These are phyloP conservation scores for Ardeotis arabs DNA, from an alignment of 2,113 vertebrate species.

Conservation along the genomic window DNA sequence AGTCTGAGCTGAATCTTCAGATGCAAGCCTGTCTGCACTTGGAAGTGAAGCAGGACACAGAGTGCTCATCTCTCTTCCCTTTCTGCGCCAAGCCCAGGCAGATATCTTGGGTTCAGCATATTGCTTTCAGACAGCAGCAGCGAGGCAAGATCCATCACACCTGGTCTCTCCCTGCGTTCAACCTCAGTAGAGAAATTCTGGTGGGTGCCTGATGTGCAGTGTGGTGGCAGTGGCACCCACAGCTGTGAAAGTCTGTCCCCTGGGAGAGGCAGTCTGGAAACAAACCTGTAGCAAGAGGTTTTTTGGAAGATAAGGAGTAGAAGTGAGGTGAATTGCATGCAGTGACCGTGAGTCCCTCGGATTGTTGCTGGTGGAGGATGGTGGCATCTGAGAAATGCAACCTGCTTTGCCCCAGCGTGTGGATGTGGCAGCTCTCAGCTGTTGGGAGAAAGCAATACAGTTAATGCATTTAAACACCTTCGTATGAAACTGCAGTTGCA, in stretches of 20 bases:
- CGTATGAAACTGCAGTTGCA: background rate
- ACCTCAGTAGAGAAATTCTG: fast-evolving
- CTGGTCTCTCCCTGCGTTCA: fast-evolving
- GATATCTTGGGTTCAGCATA: background rate
- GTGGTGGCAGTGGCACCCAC: background rate
- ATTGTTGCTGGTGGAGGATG: background rate
- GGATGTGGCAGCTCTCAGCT: background rate
- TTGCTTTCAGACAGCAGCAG: background rate
- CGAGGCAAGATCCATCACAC: too few relatives aligned
- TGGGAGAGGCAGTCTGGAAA: fast-evolving
- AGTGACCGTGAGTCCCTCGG: fast-evolving
- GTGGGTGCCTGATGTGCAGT: fast-evolving
- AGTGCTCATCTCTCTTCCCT: fast-evolving
- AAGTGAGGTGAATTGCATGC: background rate
- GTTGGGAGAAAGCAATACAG: background rate
- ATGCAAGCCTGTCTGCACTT: background rate
- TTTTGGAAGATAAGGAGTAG: background rate
- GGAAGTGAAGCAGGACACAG: background rate
- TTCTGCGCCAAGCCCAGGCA: fast-evolving
- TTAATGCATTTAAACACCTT: background rate
- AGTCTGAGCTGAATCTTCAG: background rate
- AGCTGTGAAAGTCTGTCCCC: background rate
- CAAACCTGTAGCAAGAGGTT: background rate
- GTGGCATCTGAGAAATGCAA: background rate
- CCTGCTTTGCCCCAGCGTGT: fast-evolving